Evolutionary conservation across 2,888 invertebrate genomes (phyloP).

Genomic region (Andrena chrysosceles): DNA sequence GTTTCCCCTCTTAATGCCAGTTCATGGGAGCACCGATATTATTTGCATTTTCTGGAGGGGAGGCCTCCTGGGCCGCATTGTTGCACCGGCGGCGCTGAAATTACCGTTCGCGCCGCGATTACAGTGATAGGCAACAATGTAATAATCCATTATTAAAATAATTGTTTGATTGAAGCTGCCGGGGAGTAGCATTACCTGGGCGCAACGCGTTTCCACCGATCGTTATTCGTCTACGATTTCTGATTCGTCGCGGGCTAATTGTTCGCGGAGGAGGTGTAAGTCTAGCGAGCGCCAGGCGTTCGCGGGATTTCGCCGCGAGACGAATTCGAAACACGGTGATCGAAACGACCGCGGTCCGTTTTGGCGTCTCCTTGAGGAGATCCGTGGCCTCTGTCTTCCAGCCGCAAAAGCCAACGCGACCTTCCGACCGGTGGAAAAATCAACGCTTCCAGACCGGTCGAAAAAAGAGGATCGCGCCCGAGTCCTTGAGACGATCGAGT

Average conservation of each 20-base stretch:
- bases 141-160: slow-evolving; percentile 51
- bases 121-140: slow-evolving; percentile 50
- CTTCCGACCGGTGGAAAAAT: slow-evolving; percentile 67
- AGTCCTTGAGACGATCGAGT: slow-evolving; percentile 66
- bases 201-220: background rate
- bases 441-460: slow-evolving; percentile 37
- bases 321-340: background rate
- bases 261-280: background rate
- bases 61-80: background rate
- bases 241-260: slow-evolving; percentile 14
- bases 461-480: slow-evolving; percentile 50
- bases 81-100: slow-evolving; percentile 35
- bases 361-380: slow-evolving; percentile 71
- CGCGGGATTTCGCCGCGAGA: background rate
- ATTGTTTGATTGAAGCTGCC: slow-evolving; percentile 37
- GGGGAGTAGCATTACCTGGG: slow-evolving; percentile 11
- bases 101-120: slow-evolving; percentile 29
- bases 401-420: slow-evolving; percentile 35
- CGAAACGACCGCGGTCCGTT: background rate
- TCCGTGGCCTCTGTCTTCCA: slow-evolving; percentile 56
- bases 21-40: slow-evolving; percentile 2
- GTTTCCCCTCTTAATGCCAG: background rate
- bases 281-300: background rate
- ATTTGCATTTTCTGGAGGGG: slow-evolving; percentile 6
- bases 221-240: slow-evolving; percentile 4